Conservation (phyloP, 2,797 vertebrate species). For the Neomorphus geoffroyi region DNA sequence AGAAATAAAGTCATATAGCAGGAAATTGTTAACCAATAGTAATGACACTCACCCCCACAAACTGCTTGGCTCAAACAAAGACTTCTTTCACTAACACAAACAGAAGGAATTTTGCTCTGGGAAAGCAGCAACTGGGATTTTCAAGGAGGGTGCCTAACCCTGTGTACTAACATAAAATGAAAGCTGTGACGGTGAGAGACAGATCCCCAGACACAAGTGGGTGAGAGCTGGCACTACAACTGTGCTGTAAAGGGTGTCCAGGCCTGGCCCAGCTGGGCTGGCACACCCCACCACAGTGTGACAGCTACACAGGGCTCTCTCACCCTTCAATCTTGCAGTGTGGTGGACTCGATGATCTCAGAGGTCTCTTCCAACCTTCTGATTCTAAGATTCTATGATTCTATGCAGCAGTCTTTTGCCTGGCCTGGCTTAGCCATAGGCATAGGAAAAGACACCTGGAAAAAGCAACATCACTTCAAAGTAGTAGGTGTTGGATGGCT, state of each 20-base stretch:
- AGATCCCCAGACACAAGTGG: not conserved
- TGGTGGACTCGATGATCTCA: too few relatives aligned
- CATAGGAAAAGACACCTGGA: not conserved
- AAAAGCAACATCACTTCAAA: not conserved
- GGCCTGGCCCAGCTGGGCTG: not conserved
- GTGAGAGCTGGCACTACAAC: not conserved
- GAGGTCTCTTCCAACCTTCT: too few relatives aligned
- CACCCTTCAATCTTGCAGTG: not conserved
- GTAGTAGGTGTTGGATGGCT: not conserved
- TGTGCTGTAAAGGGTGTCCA: fast-evolving
- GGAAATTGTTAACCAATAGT: not conserved
- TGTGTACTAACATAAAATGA: not conserved
- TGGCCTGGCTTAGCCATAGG: not conserved
- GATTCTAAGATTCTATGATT: too few relatives aligned
- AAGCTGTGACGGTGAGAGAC: not conserved
- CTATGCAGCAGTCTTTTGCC: fast-evolving
- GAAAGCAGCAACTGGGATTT: not conserved
- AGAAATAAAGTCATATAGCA: not conserved
- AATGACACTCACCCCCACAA: not conserved
- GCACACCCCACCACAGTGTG: fast-evolving
- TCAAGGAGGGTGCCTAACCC: not conserved
- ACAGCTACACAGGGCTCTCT: not conserved
- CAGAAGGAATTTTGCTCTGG: not conserved
- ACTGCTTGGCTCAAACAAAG: not conserved
- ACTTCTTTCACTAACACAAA: fast-evolving